A percentile compares a stretch with the other conserved stretches of the same genome.
Evolutionary conservation across 2,888 invertebrate genomes (phyloP).

Genomic region (Megaustenia siamemsis): DNA sequence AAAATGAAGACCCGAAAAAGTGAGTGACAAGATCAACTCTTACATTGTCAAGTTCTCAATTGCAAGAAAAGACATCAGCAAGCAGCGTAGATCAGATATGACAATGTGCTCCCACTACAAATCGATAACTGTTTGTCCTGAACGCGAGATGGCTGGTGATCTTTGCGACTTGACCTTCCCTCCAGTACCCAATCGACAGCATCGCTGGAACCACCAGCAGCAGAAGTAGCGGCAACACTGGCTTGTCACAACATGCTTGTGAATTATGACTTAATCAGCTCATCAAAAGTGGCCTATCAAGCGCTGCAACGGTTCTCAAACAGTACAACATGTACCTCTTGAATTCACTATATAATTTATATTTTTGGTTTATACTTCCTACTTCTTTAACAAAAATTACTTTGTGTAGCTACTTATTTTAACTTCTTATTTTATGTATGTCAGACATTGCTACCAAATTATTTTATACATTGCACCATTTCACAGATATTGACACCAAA

Average conservation of each 20-base stretch:
- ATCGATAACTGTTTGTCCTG: background rate
- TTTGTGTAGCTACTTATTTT: too few species aligned
- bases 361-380: too few species aligned
- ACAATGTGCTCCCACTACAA: background rate
- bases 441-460: too few species aligned
- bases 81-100: background rate
- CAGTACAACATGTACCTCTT: background rate
- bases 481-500: too few species aligned
- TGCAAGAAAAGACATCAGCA: background rate
- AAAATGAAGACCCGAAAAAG: too few species aligned
- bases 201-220: background rate
- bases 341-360: too few species aligned
- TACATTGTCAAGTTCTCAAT: too few species aligned
- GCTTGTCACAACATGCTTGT: background rate
- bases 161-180: background rate
- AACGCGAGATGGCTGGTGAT: background rate
- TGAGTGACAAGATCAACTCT: too few species aligned
- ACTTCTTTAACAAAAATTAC: too few species aligned
- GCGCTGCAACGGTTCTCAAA: background rate
- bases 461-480: too few species aligned
- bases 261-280: background rate
- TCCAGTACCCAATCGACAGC: background rate
- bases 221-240: background rate
- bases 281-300: background rate
- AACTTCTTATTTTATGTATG: too few species aligned